phyloP scores from a whole-genome alignment of 2,888 invertebrate species.

The Orthosia gracilis region DNA sequence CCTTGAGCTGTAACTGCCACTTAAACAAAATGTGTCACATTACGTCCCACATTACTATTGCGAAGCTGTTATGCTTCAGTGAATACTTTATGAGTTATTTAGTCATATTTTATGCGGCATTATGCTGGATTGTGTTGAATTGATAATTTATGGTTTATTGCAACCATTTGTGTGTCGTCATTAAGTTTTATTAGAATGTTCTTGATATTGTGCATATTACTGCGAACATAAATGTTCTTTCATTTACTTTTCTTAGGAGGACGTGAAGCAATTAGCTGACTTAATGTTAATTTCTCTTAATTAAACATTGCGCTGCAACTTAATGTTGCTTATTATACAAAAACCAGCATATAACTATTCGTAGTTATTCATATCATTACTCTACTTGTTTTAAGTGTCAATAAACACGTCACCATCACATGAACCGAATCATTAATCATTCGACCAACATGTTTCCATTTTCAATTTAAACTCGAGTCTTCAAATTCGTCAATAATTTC shows the following conservation, averaged over 20 bases:
- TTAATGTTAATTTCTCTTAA: conserved; percentile 34
- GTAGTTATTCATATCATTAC: conserved; percentile 13
- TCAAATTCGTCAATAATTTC: conserved; percentile 52
- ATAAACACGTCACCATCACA: conserved; percentile 31
- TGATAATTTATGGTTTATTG: conserved; percentile 74
- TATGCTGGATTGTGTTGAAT: conserved; percentile 69
- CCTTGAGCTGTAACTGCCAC: conserved; percentile 72
- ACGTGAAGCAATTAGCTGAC: conserved; percentile 12
- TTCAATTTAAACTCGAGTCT: conserved; percentile 41
- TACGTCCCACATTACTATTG: conserved; percentile 69
- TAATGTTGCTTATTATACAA: neutral
- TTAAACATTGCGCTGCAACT: conserved; percentile 18
- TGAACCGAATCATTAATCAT: conserved; percentile 49
- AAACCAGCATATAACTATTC: neutral
- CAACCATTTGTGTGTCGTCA: conserved; percentile 67
- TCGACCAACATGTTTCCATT: conserved; percentile 31
- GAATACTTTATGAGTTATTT: conserved; percentile 76
- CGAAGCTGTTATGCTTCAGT: conserved; percentile 70
- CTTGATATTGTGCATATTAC: conserved; percentile 26
- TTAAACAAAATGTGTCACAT: conserved; percentile 78
- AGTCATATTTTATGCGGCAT: conserved; percentile 76
- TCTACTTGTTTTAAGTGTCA: conserved; percentile 32
- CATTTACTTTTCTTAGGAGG: conserved; percentile 20
- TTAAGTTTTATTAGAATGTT: conserved; percentile 69
- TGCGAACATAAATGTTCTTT: conserved; percentile 25